phyloP scores from a whole-genome alignment of 92 coral and sea anemone genomes.

The Blastomussa wellsi region DNA sequence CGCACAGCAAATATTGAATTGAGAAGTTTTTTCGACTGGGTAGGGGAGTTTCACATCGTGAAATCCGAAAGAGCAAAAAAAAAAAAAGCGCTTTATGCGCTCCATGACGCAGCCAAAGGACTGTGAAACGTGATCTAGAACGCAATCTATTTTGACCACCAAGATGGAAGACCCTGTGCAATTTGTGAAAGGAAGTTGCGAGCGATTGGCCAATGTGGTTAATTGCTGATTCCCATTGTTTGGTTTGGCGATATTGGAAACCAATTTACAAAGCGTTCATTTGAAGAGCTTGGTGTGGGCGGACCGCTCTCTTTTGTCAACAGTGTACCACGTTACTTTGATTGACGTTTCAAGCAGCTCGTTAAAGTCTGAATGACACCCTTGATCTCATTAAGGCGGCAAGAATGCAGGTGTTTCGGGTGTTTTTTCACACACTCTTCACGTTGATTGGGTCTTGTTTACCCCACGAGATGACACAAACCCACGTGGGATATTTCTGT shows the following conservation, averaged over 20 bases:
- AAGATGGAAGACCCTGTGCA: constrained; percentile 58
- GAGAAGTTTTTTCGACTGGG: constrained; percentile 31
- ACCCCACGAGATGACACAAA: constrained; percentile 97
- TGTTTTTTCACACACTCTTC: constrained; percentile 99
- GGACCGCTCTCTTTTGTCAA: constrained; percentile 92
- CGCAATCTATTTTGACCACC: constrained; percentile 73
- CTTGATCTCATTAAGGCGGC: constrained; percentile 99
- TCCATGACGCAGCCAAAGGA: constrained; percentile 67
- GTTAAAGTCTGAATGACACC: constrained; percentile 99
- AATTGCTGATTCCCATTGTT: constrained; percentile 86
- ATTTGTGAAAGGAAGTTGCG: constrained; percentile 59
- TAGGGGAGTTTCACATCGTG: not conserved
- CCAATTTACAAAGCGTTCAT: constrained; percentile 98
- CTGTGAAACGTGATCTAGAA: constrained; percentile 78
- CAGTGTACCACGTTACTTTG: constrained; percentile 99
- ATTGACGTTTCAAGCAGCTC: constrained; percentile 98
- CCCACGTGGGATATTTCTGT: constrained; percentile 99
- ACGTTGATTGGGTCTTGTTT: constrained; percentile 98
- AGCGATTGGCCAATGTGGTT: constrained; percentile 83
- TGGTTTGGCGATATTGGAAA: constrained; percentile 96
- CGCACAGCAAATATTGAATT: constrained; percentile 74
- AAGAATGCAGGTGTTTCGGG: constrained; percentile 99
- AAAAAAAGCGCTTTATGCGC: constrained; percentile 45
- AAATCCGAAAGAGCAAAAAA: constrained; percentile 4
- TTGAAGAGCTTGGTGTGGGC: constrained; percentile 94